Conservation (phyloP, 2,888 invertebrate genomes). For the Penaeus monodon region DNA sequence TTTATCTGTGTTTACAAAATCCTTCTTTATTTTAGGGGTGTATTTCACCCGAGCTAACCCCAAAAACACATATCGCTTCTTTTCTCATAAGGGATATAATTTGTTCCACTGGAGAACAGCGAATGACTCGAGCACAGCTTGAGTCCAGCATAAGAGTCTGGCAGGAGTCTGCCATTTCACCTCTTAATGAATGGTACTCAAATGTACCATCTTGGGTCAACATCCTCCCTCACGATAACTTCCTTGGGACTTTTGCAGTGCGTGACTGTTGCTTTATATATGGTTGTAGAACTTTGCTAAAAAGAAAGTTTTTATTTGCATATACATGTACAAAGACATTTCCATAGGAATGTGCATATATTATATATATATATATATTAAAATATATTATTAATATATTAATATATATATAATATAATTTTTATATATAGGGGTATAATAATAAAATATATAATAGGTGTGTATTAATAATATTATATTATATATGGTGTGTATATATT, state of each 20-base stretch:
- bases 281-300: too few species aligned
- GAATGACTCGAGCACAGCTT: slow-evolving; percentile 82
- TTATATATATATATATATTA: too few species aligned
- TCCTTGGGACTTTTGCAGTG: slow-evolving; percentile 85
- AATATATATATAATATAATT: too few species aligned
- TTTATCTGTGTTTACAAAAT: too few species aligned
- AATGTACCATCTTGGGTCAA: slow-evolving; percentile 77
- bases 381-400: too few species aligned
- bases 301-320: too few species aligned
- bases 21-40: slow-evolving; percentile 24
- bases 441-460: too few species aligned
- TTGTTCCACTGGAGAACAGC: slow-evolving; percentile 77
- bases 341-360: too few species aligned
- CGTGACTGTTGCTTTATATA: slow-evolving; percentile 41
- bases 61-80: slow-evolving; percentile 73
- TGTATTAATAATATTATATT: too few species aligned
- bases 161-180: slow-evolving; percentile 69
- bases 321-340: too few species aligned
- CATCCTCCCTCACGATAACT: slow-evolving; percentile 83
- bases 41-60: slow-evolving; percentile 57
- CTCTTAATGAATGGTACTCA: slow-evolving; percentile 70
- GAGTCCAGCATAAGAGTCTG: slow-evolving; percentile 72
- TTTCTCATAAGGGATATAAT: slow-evolving; percentile 88
- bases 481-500: too few species aligned
- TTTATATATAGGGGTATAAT: too few species aligned